These are phyloP conservation scores for Lates japonicus DNA, from an alignment of 2,797 vertebrate species.

Conservation along the genomic window DNA sequence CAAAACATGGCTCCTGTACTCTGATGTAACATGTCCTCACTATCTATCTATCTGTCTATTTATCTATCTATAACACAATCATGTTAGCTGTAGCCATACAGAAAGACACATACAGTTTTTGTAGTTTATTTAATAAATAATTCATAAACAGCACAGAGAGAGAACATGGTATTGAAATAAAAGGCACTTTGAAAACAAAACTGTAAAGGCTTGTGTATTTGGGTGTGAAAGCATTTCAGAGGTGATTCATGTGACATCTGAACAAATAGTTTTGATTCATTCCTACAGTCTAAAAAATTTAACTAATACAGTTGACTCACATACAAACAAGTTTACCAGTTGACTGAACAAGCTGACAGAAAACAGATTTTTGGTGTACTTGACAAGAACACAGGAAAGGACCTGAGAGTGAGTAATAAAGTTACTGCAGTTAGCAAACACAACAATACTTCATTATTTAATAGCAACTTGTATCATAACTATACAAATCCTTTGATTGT, in stretches of 20 bases:
- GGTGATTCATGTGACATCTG: slow-evolving; percentile 45
- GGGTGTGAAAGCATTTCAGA: slow-evolving; percentile 58
- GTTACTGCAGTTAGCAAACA: slow-evolving; percentile 56
- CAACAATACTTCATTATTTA: slow-evolving; percentile 41
- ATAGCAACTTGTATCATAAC: slow-evolving; percentile 35
- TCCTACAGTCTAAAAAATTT: slow-evolving; percentile 9
- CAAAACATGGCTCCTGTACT: neutral
- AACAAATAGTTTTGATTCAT: slow-evolving; percentile 41
- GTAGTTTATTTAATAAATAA: slow-evolving; percentile 87
- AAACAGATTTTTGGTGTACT: slow-evolving; percentile 68
- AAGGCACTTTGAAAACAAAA: slow-evolving; percentile 83
- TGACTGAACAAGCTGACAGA: slow-evolving; percentile 33
- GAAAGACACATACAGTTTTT: slow-evolving; percentile 45
- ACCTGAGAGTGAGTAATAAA: slow-evolving; percentile 75
- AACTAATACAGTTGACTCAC: slow-evolving; percentile 28
- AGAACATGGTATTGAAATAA: slow-evolving; percentile 76
- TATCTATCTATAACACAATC: neutral
- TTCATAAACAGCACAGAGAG: slow-evolving; percentile 77
- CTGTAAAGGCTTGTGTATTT: slow-evolving; percentile 63
- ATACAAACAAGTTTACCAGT: slow-evolving; percentile 25
- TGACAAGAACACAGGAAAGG: slow-evolving; percentile 68
- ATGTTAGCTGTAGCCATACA: neutral
- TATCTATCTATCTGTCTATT: neutral
- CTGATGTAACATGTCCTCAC: neutral
- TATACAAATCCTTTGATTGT: slow-evolving; percentile 63